Evolutionary conservation across 2,888 invertebrate species (phyloP), one percentile per base, ranked within the genome.

Genomic region (Apocheima hispidaria): DNA sequence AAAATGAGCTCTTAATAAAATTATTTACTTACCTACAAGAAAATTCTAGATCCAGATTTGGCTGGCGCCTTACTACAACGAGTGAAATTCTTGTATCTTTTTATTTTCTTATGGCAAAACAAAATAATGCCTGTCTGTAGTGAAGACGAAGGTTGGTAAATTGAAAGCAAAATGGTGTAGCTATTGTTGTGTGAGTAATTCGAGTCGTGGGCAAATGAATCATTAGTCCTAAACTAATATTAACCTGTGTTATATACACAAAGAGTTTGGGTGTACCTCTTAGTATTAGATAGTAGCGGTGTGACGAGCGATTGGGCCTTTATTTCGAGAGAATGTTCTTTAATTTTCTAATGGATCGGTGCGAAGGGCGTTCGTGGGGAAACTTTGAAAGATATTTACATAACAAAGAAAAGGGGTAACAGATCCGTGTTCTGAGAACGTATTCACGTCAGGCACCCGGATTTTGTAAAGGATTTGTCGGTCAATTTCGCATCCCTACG

Each of bases 281-380:
- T 79, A 79, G 81, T 77, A 80, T 80, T 74, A 75, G 77, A 52
- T 60, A 35, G 56, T 60, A 53, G 53, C 60, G 58, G 65, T 51
- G 63, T 66, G 58, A 70, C 66, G 65, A 57, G 68, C 68, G 68
- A 68, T 69, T 66, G 70, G 71, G 76, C 78, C 82, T 77, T 83
- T 81, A 78, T 84, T 82, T 79, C 73, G 77, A 82, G 81, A 80
- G 80, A 87, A 84, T 79, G 79, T 85, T 85, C 85, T 88, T 90
- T 88, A 86, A 88, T 88, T 90, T 88, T 88, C 84, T 89, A 90
- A 90, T 90, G 88, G 88, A 87, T 88, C 80, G 80, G 75, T 79
- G 73, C 80, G 76, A 75, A 76, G 81, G 84, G 84, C 82, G 81
- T 86, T 87, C 84, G 88, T 84, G 81, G 81, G 81, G 82, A 86